Evolutionary conservation across 2,113 vertebrate genomes (phyloP).

Genomic region (Muntiacus muntjak): DNA sequence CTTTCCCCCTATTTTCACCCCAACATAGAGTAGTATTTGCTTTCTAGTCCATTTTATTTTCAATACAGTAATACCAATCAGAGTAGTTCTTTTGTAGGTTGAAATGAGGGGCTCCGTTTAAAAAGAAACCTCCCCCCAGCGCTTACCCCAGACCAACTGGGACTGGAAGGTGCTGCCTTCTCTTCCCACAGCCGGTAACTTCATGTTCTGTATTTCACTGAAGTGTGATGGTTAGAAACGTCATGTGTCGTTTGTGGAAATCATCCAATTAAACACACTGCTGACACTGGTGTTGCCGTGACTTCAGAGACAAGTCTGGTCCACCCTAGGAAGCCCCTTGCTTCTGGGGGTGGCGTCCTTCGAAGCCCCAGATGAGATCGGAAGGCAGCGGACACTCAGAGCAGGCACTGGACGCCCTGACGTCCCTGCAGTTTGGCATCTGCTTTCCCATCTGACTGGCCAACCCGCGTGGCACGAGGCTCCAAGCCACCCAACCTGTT

Average conservation of each 20-base stretch:
- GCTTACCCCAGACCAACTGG: conserved; percentile 57
- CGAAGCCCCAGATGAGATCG: not conserved
- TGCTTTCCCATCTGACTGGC: conserved; percentile 48
- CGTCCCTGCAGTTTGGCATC: conserved; percentile 34
- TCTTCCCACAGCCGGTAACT: conserved; percentile 78
- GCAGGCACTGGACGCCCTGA: not conserved
- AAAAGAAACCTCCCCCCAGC: conserved; percentile 57
- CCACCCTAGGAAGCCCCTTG: not conserved
- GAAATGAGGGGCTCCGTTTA: conserved; percentile 74
- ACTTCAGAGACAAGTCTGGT: conserved; percentile 55
- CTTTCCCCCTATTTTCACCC: conserved; percentile 53
- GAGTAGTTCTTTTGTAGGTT: conserved; percentile 82
- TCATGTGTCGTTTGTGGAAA: conserved; percentile 73
- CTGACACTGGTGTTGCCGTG: conserved; percentile 50
- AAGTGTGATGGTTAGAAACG: conserved; percentile 75
- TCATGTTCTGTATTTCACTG: conserved; percentile 81
- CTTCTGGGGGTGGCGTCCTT: not conserved
- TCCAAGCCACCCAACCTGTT: conserved; percentile 27
- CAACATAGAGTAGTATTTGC: conserved; percentile 82
- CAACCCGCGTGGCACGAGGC: conserved; percentile 54
- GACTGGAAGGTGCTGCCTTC: conserved; percentile 73
- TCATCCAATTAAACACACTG: conserved; percentile 65
- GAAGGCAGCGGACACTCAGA: conserved; percentile 3
- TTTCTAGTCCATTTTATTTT: conserved; percentile 83
- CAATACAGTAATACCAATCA: conserved; percentile 79